Percentiles rank a stretch among this genome's conserved stretches.
phyloP scores from a whole-genome alignment of 2,797 vertebrate genomes.

The Cirrhinus mrigala region DNA sequence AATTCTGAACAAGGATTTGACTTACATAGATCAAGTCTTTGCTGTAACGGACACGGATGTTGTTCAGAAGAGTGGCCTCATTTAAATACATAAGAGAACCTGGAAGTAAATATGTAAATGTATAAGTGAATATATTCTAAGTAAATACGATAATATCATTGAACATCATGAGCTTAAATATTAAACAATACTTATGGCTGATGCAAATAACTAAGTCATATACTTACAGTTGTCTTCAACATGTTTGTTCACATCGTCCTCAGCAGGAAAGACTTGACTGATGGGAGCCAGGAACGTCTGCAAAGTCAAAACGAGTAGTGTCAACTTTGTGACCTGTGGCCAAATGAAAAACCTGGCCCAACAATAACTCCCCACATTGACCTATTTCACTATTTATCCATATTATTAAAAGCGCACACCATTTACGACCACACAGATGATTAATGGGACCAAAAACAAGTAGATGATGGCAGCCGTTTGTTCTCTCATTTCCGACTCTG shows the following conservation, averaged over 20 bases:
- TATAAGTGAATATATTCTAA: background rate
- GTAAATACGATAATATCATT: background rate
- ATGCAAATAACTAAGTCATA: background rate
- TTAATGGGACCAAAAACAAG: conserved; percentile 40
- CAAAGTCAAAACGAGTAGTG: conserved; percentile 58
- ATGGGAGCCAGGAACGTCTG: conserved; percentile 93
- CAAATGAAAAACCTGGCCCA: background rate
- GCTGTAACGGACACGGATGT: conserved; percentile 93
- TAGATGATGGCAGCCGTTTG: background rate
- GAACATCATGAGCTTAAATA: background rate
- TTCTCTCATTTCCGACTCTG: conserved; percentile 9
- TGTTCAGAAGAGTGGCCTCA: conserved; percentile 98
- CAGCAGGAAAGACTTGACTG: conserved; percentile 96
- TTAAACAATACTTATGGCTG: background rate
- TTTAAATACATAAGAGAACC: conserved; percentile 99
- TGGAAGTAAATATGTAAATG: conserved; percentile 62
- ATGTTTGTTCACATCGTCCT: conserved; percentile 95
- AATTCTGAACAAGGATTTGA: conserved; percentile 43
- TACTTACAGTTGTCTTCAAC: conserved; percentile 98
- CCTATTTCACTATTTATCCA: conserved; percentile 11
- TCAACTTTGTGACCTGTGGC: conserved; percentile 1
- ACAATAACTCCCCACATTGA: background rate
- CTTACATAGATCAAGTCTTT: conserved; percentile 98
- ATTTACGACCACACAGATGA: conserved; percentile 19
- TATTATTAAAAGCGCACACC: background rate